Evolutionary conservation across 2,113 vertebrate species (phyloP).

Genomic region (Lampris incognitus): DNA sequence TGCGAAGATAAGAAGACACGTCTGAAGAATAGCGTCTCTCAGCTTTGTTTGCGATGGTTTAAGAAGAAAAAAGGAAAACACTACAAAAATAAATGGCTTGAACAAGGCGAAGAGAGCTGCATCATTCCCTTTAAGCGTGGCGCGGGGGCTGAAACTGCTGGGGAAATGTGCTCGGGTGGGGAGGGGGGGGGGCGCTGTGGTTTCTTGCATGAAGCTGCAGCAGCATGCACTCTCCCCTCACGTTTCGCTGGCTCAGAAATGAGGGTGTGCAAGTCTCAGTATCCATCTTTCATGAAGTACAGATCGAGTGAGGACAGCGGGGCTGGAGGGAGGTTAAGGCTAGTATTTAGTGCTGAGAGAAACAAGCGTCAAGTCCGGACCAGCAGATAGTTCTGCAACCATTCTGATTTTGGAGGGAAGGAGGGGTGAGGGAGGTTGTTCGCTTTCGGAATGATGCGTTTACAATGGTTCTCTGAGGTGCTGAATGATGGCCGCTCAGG

Average conservation of each 20-base stretch:
- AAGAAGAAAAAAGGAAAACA: slow-evolving; percentile 52
- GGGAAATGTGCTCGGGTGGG: slow-evolving; percentile 66
- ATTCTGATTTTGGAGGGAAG: slow-evolving; percentile 69
- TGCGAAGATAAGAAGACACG: slow-evolving; percentile 57
- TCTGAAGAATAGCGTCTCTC: slow-evolving; percentile 63
- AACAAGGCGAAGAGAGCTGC: slow-evolving; percentile 77
- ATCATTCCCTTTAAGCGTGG: slow-evolving; percentile 77
- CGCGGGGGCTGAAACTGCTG: slow-evolving; percentile 59
- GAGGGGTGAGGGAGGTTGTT: slow-evolving; percentile 42
- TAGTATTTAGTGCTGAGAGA: slow-evolving; percentile 83
- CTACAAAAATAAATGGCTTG: slow-evolving; percentile 79
- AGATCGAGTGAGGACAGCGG: slow-evolving; percentile 72
- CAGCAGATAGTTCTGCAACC: slow-evolving; percentile 70
- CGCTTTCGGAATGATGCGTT: slow-evolving; percentile 80
- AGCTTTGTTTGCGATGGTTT: slow-evolving; percentile 76
- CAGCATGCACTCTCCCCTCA: slow-evolving; percentile 72
- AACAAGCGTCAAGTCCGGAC: slow-evolving; percentile 69
- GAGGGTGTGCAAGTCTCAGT: slow-evolving; percentile 81
- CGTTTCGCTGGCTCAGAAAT: slow-evolving; percentile 83
- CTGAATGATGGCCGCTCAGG: slow-evolving; percentile 74
- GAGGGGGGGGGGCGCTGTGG: slow-evolving; percentile 51
- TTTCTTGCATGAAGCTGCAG: slow-evolving; percentile 60
- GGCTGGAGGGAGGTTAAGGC: slow-evolving; percentile 84
- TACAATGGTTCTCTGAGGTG: slow-evolving; percentile 76
- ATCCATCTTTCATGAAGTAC: slow-evolving; percentile 75